Base-by-base conservation (phyloP, 2,797 vertebrate genomes). In the Urocyon cinereoargenteus region DNA sequence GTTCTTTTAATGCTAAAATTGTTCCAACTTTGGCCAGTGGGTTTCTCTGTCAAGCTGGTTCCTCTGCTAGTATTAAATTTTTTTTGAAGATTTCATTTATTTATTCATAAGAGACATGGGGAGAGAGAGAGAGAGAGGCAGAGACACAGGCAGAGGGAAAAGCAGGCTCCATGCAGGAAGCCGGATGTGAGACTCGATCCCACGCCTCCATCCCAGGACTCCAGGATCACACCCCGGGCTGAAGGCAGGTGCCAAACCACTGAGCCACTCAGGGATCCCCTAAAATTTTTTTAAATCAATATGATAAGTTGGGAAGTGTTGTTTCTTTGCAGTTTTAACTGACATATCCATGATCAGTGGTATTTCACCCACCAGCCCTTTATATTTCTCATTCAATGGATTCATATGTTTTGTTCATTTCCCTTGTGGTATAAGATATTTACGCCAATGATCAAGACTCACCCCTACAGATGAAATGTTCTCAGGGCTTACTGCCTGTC, bases 241-340 rank as follows among this genome's bases (percentile, higher is more conserved):
- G 40, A 40, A 40, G 40, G 40, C 40, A 40, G 40, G 40, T 1
- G 40, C 40, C 40, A 45, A 45, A 45, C 40, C 40, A 45, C 40
- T 45, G 40, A 45, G 40, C 40, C 40, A 45, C 40, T 45, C 40
- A 45, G 40, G 40, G 40, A 45, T 45, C 40, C 40, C 40, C 40
- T 45, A 45, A 70, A 45, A 1, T 0, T 19, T 40, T 81, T 64
- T n/a, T 8, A 24, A 59, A 85, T 86, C 34, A 51, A 26, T 51
- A 6, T 64, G 5, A 84, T 93, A 94, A 28, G 0, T 73, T 75
- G 72, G 68, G 93, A 95, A 90, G 68, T 92, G 34, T 22, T 79
- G 31, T 28, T 86, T 93, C 45, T 93, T 86, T 94, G 81, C 64
- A 36, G 28, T 78, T 94, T 95, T 89, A 84, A 89, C 12, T 77